These are phyloP conservation scores for Drosophila ananassae DNA, from an alignment of 1,140 invertebrate species.

Conservation along the genomic window DNA sequence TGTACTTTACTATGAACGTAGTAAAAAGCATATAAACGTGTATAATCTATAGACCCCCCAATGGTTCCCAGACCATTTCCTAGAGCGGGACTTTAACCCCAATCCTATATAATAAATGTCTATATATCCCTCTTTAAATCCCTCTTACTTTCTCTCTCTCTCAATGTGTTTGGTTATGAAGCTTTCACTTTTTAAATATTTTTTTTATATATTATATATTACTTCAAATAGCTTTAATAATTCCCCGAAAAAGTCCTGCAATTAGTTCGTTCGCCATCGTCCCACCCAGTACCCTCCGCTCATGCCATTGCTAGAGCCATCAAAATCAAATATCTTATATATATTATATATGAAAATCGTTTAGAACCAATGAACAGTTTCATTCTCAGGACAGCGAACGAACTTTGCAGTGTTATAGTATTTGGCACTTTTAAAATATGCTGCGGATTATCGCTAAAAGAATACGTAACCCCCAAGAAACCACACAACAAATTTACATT, in stretches of 20 bases:
- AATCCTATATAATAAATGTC: constrained; percentile 3
- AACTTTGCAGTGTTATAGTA: constrained; percentile 71
- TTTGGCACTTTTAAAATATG: constrained; percentile 83
- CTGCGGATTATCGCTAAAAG: constrained; percentile 83
- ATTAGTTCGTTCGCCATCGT: constrained; percentile 63
- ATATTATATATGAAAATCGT: background rate
- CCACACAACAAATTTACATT: constrained; percentile 2
- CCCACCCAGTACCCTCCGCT: constrained; percentile 2
- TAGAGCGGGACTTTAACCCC: constrained; percentile 39
- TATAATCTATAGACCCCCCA: constrained; percentile 30
- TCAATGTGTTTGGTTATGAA: constrained; percentile 22
- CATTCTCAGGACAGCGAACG: constrained; percentile 52
- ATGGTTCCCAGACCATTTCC: constrained; percentile 25
- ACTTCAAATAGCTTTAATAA: constrained; percentile 9
- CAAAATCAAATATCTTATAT: background rate
- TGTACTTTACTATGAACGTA: constrained; percentile 84
- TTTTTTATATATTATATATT: background rate
- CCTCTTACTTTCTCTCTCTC: constrained; percentile 14
- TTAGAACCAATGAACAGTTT: constrained; percentile 47
- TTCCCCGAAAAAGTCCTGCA: constrained; percentile 29
- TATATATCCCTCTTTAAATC: background rate
- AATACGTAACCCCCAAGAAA: constrained; percentile 40
- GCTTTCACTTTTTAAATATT: constrained; percentile 20
- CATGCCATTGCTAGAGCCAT: constrained; percentile 50
- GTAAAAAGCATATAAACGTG: constrained; percentile 70